phyloP scores from a whole-genome alignment of 2,797 vertebrate species.

The Coregonus ussuriensis region DNA sequence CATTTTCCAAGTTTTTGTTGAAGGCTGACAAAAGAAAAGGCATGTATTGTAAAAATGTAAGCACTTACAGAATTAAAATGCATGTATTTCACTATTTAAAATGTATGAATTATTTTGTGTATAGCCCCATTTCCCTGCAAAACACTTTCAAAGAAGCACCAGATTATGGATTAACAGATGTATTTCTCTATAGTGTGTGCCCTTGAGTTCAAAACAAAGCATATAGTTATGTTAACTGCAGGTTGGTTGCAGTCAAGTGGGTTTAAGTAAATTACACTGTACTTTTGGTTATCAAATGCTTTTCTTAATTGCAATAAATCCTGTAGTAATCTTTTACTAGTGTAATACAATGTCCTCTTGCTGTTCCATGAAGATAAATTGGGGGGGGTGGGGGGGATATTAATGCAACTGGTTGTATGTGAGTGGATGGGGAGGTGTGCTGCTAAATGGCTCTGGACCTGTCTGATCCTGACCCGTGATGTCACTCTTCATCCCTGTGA shows the following conservation, averaged over 20 bases:
- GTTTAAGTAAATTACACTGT: neutral
- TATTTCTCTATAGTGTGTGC: neutral
- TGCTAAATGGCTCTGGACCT: too few species aligned
- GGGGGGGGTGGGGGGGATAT: too few species aligned
- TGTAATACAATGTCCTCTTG: neutral
- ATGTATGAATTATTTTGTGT: constrained; percentile 11
- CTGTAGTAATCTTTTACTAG: neutral
- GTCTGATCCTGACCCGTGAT: too few species aligned
- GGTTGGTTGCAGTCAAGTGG: neutral
- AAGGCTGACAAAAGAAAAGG: constrained; percentile 43
- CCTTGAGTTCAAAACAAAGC: too few species aligned
- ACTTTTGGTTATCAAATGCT: neutral
- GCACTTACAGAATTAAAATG: constrained; percentile 58
- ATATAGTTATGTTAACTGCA: neutral
- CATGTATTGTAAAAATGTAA: constrained; percentile 62
- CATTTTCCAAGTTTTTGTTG: constrained; percentile 79
- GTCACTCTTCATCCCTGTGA: too few species aligned
- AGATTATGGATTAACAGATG: too few species aligned
- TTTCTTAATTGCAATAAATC: neutral
- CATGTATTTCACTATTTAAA: constrained; percentile 59
- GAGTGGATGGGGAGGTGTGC: too few species aligned
- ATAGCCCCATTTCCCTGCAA: neutral
- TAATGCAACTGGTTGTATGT: too few species aligned
- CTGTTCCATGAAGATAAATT: neutral
- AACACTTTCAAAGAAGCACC: neutral